Evolutionary conservation across 2,113 vertebrate genomes (phyloP), one percentile per base, ranked within the genome.

Genomic region (Onychostruthus taczanowskii): DNA sequence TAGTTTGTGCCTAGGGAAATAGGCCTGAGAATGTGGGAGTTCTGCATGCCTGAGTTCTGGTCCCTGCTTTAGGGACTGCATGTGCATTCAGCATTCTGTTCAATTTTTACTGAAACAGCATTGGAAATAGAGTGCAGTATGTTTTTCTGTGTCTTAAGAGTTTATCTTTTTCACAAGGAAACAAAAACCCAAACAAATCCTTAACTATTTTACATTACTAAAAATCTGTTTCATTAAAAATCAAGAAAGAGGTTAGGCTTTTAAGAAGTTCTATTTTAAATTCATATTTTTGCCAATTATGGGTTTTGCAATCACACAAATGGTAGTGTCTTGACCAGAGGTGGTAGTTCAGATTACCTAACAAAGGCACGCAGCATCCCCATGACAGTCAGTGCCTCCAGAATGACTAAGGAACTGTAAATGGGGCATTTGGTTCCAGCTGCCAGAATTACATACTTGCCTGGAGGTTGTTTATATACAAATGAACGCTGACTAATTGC

Each of bases 171-270:
- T 52, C 35, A 68, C 9, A 39, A 64, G 64, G 16, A 52, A 53
- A 76, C 19, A 53, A 93, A 68, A 68, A 3, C 4, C 7, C 9
- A 81, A 70, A 53, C 3, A 62, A 70, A 55, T 94, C 22, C 49
- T 78, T 70, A 85, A 79, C 61, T 75, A 83, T 88, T 93, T 94
- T 55, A 74, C 39, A 26, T 78, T 63, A 55, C 8, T 89, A 87
- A 95, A 89, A 80, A 28, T 28, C 84, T 12, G 3, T 63, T 95
- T 66, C n/a, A 81, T 94, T 87, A 64, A 84, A 94, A 90, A 80
- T 63, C 35, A 56, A 90, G 53, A 72, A 47, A 72, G 37, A 58
- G 16, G 31, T 73, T 76, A 80, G 19, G 41, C 63, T 90, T 87
- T 90, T 87, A 78, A 70, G 15, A 31, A 37, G 61, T 37, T 92